Evolutionary conservation across 2,113 vertebrate species (phyloP), one percentile per base, ranked within the genome.

Genomic region (Ovibos moschatus): DNA sequence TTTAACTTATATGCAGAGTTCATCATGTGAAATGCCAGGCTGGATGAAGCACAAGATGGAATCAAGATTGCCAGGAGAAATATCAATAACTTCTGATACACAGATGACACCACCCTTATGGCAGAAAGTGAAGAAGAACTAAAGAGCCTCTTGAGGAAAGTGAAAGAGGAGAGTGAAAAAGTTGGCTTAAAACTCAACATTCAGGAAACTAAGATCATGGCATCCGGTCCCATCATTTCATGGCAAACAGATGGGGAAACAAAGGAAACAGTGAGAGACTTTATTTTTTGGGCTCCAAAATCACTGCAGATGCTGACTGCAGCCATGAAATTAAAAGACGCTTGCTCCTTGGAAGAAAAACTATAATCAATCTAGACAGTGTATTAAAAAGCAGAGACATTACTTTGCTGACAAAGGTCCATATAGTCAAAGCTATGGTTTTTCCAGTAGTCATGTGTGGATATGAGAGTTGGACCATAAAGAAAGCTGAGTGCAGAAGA

Each of bases 21-120:
- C 19, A 23, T 71, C n/a, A 40, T 40, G 5, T 1, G 19, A 23
- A 40, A 71, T 3, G n/a, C n/a, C 2, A 1, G 19, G 19, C n/a
- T 40, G n/a, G 19, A 40, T 6, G 67, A 71, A 23, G 67, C 19
- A 71, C 19, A 71, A 71, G n/a, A 1, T 71, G 19, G 67, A 40
- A 40, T 40, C 67, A 23, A 40, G 67, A 23, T 6, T 71, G n/a
- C 67, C 1, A 0, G n/a, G 67, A 40, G n/a, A 71, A 40, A 23
- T 23, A 40, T 12, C 67, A 23, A 6, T 71, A 12, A 71, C n/a
- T 21, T 40, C 21, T 23, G 67, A 71, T 71, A 71, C 1, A 0
- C 67, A 40, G 67, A 40, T 71, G n/a, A 71, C 5, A 71, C 5
- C n/a, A 71, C n/a, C 67, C 5, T 71, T 71, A 23, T 71, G n/a